Base-by-base conservation (phyloP, 1,140 invertebrate species). In the Drusus annulatus region DNA sequence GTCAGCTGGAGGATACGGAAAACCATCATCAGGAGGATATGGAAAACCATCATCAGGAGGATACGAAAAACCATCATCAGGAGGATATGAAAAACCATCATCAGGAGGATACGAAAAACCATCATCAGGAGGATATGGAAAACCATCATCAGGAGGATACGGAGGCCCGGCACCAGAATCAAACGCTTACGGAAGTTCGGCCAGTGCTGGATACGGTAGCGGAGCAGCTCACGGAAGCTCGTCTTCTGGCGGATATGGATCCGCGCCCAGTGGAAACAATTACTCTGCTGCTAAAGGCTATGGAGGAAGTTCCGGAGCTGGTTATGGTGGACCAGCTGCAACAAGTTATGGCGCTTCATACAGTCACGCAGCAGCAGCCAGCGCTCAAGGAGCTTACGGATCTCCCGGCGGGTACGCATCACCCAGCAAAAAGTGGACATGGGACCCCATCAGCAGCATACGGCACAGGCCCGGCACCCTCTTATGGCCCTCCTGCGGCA, bases 281-380 rank as follows among this genome's bases (percentile, higher is more conserved):
- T 6, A 21, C 10, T 23, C 31, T 3, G 45, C 50, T 50, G 50
- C 1, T 25, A 52, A 54, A 51, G 69, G 78, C n/a, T 80, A 80
- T n/a, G 69, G 54, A 75, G 78, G 78, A 79, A 17, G 16, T 25
- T 56, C 68, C 62, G 52, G 25, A 54, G 17, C 50, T 16, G 69
- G 69, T 10, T 62, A 80, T 25, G 54, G 51, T 63, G 62, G 58
- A 17, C 10, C 63, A 4, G 52, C 76, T 28, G 52, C 78, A 8
- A 56, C 58, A 60, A 69, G 65, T 31, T 62, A 80, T 60, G 80
- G 80, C 45, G 77, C 77, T 31, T 52, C 80, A 31, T 21, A 36
- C 8, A 54, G 58, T 4, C 60, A 80, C 21, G 56, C 31, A n/a
- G 23, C 58, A 7, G 77, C 23, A 54, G 25, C 25, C 25, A 28